A percentile compares a stretch with the other conserved stretches of the same genome.
phyloP scores from a whole-genome alignment of 2,888 invertebrate genomes.

The Drosophila pegasa region DNA sequence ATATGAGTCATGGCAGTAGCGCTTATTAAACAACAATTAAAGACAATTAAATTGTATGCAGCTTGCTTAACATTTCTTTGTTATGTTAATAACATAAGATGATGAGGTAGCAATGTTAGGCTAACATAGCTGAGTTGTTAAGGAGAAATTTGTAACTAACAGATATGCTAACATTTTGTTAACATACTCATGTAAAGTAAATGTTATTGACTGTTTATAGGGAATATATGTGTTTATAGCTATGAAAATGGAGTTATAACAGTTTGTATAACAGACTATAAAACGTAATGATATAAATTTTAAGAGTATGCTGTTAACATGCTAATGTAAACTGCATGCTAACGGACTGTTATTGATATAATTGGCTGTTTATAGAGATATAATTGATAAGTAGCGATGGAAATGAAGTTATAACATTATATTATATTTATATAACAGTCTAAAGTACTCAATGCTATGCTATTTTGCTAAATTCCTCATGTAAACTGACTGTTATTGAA shows the following conservation, averaged over 20 bases:
- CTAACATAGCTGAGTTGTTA: background rate
- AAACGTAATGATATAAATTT: no score
- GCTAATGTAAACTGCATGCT: background rate
- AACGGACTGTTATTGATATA: background rate
- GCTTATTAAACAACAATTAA: slow-evolving; percentile 1
- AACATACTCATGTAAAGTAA: no score
- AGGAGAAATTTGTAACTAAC: background rate
- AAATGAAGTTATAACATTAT: no score
- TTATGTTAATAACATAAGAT: slow-evolving; percentile 1
- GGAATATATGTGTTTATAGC: no score
- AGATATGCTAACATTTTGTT: background rate
- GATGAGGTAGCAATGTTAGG: background rate
- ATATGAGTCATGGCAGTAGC: slow-evolving; percentile 13
- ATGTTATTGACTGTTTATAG: no score
- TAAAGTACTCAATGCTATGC: no score
- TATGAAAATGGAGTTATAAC: background rate
- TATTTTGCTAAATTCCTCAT: no score
- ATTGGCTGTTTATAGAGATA: no score
- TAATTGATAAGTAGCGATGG: no score
- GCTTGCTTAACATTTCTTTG: background rate
- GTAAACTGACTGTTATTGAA: no score
- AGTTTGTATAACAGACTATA: background rate
- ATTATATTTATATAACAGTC: no score
- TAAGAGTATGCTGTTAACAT: no score
- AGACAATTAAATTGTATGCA: slow-evolving; percentile 8